Evolutionary conservation across 2,888 invertebrate genomes (phyloP).

Genomic region (Cheilosia soror): DNA sequence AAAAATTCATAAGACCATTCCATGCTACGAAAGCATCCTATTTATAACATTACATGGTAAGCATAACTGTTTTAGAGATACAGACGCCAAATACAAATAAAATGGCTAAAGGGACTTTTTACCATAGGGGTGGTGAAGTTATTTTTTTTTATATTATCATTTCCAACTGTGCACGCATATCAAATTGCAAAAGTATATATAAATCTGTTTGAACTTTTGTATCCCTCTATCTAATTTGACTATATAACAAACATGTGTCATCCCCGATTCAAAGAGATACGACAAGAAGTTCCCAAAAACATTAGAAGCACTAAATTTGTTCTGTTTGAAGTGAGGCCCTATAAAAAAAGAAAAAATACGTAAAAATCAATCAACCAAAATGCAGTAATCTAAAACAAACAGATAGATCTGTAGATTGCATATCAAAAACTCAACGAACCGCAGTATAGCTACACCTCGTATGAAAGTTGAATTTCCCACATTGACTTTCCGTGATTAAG

Average conservation of each 20-base stretch:
- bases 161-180: slow-evolving; percentile 25
- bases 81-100: slow-evolving; percentile 10
- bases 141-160: slow-evolving; percentile 41
- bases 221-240: slow-evolving; percentile 14
- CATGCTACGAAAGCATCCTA: slow-evolving; percentile 36
- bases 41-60: slow-evolving; percentile 38
- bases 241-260: neutral
- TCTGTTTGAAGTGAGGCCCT: neutral
- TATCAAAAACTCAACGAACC: slow-evolving; percentile 43
- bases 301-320: neutral
- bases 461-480: slow-evolving; percentile 24
- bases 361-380: slow-evolving; percentile 19
- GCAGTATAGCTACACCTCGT: neutral
- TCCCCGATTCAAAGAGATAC: slow-evolving; percentile 13
- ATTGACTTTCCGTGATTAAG: slow-evolving; percentile 48
- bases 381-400: slow-evolving; percentile 49
- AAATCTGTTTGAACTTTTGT: slow-evolving; percentile 51
- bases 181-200: slow-evolving; percentile 9
- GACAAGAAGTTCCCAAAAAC: slow-evolving; percentile 5
- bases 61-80: slow-evolving; percentile 44
- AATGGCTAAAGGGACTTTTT: slow-evolving; percentile 15
- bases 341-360: slow-evolving; percentile 8
- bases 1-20: slow-evolving; percentile 51
- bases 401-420: slow-evolving; percentile 52
- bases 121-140: neutral